Base-by-base conservation (phyloP, 92 coral and sea anemone species). In the Phenganax marumi region DNA sequence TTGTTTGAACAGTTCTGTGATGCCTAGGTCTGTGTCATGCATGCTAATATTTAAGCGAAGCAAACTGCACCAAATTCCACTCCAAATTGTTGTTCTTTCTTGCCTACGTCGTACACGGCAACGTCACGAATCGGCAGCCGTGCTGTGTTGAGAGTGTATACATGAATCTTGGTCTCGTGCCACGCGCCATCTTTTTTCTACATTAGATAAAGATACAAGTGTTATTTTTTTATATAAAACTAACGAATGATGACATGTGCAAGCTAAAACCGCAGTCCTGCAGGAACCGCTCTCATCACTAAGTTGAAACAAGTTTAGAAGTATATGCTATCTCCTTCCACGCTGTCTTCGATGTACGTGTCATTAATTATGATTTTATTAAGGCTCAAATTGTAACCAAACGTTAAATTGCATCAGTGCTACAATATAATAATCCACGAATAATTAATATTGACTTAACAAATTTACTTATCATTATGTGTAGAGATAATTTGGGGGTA, bases 51-150 rank as follows among this genome's bases (percentile, higher is more conserved):
- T 66, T 50, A 90, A 89, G 90, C 83, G 71, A 90, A 90, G 80
- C 93, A 90, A 70, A 87, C 93, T 10, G 93, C 89, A 58, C 93
- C 93, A 68, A 90, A 84, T 82, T 90, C 90, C 57, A 90, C 87
- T 74, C 93, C 93, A 70, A 90, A 90, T 53, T 90, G 90, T 77
- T 85, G 90, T 79, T 47, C 87, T 9, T 53, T 68, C 21, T 77
- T 85, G 25, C 89, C 91, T 10, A 78, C 84, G 25, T 85, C 89
- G 52, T 63, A 90, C 69, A 90, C 91, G 18, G 89, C 91, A 12
- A 90, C 76, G 76, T 90, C 93, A 10, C 81, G 84, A 50, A 90
- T 84, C 17, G 93, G 93, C 50, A 90, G 84, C 56, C 93, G 82
- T n/a, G 86, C 87, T 8, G 93, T 85, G 85, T 83, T 90, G 47